Evolutionary conservation across 2,113 vertebrate genomes (phyloP).

Genomic region (Vulpes vulpes): DNA sequence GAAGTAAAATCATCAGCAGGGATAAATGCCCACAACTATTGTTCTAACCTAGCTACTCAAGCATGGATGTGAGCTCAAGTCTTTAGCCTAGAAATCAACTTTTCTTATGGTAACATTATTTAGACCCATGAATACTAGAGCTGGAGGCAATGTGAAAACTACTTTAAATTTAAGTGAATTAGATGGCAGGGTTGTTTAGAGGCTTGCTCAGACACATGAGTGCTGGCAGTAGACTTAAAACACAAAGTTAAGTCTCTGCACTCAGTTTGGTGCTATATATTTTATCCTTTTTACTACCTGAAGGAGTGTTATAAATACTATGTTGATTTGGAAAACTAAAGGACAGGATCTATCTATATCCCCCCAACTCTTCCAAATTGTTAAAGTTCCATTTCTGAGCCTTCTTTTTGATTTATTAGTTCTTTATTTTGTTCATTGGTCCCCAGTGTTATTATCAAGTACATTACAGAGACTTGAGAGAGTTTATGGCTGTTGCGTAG

Average conservation of each 20-base stretch:
- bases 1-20: neutral
- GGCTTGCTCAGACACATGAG: neutral
- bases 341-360: neutral
- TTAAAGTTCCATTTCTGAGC: neutral
- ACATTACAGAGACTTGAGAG: neutral
- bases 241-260: neutral
- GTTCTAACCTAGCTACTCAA: neutral
- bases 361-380: neutral
- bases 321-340: neutral
- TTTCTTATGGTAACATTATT: neutral
- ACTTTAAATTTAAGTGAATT: neutral
- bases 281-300: neutral
- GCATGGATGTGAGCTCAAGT: neutral
- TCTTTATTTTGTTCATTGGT: neutral
- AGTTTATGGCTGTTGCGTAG: neutral
- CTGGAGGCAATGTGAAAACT: neutral
- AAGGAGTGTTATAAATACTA: neutral
- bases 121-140: neutral
- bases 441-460: constrained; percentile 1
- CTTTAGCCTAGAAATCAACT: neutral
- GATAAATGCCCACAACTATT: neutral
- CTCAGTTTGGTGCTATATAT: neutral
- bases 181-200: neutral
- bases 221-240: neutral
- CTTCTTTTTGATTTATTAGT: constrained; percentile 4